phyloP scores from a whole-genome alignment of 2,797 vertebrate genomes.

The Pteronotus mesoamericanus region DNA sequence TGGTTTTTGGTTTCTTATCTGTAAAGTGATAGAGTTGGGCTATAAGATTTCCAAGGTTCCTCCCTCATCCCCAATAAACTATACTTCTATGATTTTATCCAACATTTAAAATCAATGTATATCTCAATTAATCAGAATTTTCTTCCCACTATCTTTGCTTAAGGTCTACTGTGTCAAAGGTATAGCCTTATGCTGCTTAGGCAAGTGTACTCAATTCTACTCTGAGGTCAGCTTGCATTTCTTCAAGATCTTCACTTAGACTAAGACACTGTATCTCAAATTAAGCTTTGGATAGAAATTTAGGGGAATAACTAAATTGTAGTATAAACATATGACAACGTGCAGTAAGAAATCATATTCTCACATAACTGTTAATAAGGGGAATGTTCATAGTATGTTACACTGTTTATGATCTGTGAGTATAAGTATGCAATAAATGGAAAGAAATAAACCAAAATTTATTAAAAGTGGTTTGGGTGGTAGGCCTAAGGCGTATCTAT shows the following conservation, averaged over 20 bases:
- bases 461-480: background rate
- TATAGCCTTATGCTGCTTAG: background rate
- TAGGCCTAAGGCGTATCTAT: background rate
- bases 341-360: background rate
- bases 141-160: background rate
- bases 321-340: background rate
- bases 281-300: slow-evolving; percentile 12
- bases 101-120: background rate
- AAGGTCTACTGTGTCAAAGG: background rate
- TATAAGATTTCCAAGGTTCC: background rate
- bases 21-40: background rate
- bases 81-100: background rate
- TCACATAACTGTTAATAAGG: background rate
- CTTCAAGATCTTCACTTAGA: background rate
- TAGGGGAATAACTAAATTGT: background rate
- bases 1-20: background rate
- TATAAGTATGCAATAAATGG: background rate
- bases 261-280: background rate
- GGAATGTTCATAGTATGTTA: background rate
- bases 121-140: background rate
- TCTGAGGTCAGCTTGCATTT: background rate
- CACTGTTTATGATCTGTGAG: background rate
- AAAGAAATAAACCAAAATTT: background rate
- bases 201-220: background rate
- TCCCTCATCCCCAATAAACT: background rate